These are phyloP conservation scores for Cantharis rufa DNA, from an alignment of 2,888 invertebrate species.

Conservation along the genomic window DNA sequence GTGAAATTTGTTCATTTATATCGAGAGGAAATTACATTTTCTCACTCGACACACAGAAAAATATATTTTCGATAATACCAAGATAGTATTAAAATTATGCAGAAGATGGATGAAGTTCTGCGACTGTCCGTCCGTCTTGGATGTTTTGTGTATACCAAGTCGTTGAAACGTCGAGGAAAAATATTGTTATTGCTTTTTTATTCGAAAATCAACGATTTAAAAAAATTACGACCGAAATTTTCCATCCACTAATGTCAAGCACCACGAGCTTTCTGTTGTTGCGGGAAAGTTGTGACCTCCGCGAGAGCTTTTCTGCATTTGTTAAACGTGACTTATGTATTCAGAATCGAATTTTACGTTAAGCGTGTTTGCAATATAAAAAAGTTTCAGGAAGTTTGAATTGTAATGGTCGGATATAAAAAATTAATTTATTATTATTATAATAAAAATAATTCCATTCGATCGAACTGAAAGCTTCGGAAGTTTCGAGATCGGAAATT, in stretches of 20 bases:
- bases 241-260: conserved; percentile 21
- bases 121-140: background rate
- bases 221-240: conserved; percentile 38
- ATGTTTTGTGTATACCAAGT: conserved; percentile 4
- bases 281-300: conserved; percentile 10
- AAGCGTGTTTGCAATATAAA: background rate
- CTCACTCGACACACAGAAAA: background rate
- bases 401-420: background rate
- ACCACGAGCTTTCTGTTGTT: background rate
- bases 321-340: conserved; percentile 17
- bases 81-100: background rate
- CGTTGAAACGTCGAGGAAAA: conserved; percentile 43
- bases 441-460: background rate
- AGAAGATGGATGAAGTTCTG: background rate
- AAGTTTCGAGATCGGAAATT: background rate
- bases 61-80: background rate
- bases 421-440: background rate
- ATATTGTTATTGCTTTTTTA: conserved; percentile 44
- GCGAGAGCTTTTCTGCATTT: conserved; percentile 12
- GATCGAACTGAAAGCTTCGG: background rate
- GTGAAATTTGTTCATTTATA: background rate
- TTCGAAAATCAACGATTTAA: conserved; percentile 33
- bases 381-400: background rate
- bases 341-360: conserved; percentile 15
- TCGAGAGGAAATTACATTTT: background rate